Evolutionary conservation across 2,113 vertebrate genomes (phyloP).

Genomic region (Leiothrix lutea): DNA sequence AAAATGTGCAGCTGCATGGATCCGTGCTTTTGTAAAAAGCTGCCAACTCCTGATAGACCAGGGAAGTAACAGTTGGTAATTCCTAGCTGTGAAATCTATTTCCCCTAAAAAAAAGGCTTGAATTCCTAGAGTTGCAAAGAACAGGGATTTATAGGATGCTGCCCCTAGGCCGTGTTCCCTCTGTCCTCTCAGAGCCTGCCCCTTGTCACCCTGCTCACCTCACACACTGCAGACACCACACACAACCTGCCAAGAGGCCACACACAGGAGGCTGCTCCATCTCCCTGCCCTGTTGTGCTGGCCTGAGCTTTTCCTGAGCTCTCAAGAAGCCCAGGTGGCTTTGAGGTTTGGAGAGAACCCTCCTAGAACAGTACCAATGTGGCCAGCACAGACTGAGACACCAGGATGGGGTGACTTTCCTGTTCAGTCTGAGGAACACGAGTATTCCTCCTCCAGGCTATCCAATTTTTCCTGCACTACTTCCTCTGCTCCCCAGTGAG

Average conservation of each 20-base stretch:
- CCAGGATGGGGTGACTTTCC: not conserved
- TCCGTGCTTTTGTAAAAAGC: not conserved
- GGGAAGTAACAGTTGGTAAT: not conserved
- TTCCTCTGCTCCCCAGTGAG: not conserved
- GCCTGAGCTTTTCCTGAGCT: not conserved
- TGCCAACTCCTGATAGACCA: not conserved
- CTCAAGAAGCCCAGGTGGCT: not conserved
- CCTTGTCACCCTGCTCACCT: not conserved
- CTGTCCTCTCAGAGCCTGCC: not conserved
- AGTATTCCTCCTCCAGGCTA: not conserved
- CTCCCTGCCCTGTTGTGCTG: not conserved
- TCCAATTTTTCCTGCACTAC: not conserved
- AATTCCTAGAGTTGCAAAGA: not conserved
- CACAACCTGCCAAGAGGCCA: not conserved
- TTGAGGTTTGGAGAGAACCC: not conserved
- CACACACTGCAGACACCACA: not conserved
- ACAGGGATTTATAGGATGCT: not conserved
- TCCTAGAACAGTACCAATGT: rapidly evolving
- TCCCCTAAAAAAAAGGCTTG: not conserved
- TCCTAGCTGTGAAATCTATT: not conserved
- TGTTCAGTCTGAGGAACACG: not conserved
- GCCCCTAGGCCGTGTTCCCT: not conserved
- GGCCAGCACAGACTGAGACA: not conserved
- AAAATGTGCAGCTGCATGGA: not conserved
- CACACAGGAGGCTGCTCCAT: not conserved